phyloP scores from a whole-genome alignment of 2,888 invertebrate species.

The Drepanosiphum platanoidis region DNA sequence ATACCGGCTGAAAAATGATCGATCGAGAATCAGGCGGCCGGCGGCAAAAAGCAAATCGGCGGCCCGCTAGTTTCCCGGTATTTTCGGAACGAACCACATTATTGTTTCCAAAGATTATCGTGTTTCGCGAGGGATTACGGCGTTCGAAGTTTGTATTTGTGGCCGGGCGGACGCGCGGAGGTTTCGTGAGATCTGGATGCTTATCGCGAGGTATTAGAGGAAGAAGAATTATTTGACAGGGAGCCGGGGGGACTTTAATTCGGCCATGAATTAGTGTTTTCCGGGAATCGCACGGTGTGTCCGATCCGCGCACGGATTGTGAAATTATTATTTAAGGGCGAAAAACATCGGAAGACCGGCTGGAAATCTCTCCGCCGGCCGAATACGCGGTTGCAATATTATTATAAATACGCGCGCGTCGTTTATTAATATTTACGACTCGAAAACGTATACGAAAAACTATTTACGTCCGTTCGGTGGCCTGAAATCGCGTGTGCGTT shows the following conservation, averaged over 20 bases:
- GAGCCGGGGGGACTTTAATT: not conserved
- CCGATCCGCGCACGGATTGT: not conserved
- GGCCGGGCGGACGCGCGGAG: not conserved
- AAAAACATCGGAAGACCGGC: no score
- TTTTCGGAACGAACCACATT: not conserved
- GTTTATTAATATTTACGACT: no score
- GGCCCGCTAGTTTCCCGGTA: not conserved
- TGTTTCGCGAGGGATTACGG: not conserved
- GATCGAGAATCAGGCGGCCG: not conserved
- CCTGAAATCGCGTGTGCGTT: no score
- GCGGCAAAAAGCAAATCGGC: not conserved
- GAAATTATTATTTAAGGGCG: no score
- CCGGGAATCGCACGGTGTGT: not conserved
- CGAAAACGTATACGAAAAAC: no score
- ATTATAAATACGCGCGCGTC: no score
- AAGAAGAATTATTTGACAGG: not conserved
- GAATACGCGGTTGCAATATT: no score
- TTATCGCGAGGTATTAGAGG: constrained; percentile 4
- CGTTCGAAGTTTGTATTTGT: not conserved
- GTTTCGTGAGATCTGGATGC: not conserved
- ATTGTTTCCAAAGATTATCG: not conserved
- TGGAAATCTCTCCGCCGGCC: no score
- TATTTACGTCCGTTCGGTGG: no score
- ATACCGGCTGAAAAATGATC: no score
- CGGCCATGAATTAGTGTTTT: not conserved